Evolutionary conservation across 2,888 invertebrate species (phyloP).

Genomic region (Augiades crinisus): DNA sequence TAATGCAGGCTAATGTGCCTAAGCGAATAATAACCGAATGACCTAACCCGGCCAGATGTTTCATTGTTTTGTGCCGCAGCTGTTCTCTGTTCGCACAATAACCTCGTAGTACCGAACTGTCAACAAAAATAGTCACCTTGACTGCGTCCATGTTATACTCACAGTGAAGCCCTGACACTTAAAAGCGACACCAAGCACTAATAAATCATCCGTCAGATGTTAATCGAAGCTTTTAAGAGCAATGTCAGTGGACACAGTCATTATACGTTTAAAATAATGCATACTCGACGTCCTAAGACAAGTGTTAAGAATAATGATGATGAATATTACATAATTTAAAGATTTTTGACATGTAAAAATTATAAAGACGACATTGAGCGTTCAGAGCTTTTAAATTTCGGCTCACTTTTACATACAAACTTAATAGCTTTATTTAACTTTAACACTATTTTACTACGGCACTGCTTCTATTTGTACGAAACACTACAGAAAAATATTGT

Average conservation of each 20-base stretch:
- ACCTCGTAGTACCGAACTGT: slow-evolving; percentile 6
- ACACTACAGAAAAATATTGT: too few species aligned
- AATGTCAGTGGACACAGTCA: slow-evolving; percentile 25
- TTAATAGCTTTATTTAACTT: too few species aligned
- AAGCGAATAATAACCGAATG: slow-evolving; percentile 18
- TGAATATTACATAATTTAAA: neutral
- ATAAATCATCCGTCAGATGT: slow-evolving; percentile 30
- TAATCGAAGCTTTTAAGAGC: slow-evolving; percentile 28
- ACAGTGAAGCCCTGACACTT: slow-evolving; percentile 24
- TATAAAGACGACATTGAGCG: too few species aligned
- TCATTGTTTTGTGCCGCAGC: slow-evolving; percentile 9
- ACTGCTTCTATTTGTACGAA: too few species aligned
- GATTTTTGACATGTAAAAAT: too few species aligned
- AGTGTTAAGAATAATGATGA: slow-evolving; percentile 18
- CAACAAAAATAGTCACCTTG: slow-evolving; percentile 32
- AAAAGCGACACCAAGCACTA: slow-evolving; percentile 23
- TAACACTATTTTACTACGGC: too few species aligned
- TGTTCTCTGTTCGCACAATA: slow-evolving; percentile 4
- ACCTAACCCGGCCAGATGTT: slow-evolving; percentile 20
- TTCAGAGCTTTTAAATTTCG: too few species aligned
- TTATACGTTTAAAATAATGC: slow-evolving; percentile 23
- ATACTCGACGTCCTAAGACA: slow-evolving; percentile 14
- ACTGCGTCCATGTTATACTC: slow-evolving; percentile 24
- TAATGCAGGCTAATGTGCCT: slow-evolving; percentile 33
- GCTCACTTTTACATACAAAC: too few species aligned